Evolutionary conservation across 2,113 vertebrate genomes (phyloP), one percentile per base, ranked within the genome.

Genomic region (Cheirogaleus medius): DNA sequence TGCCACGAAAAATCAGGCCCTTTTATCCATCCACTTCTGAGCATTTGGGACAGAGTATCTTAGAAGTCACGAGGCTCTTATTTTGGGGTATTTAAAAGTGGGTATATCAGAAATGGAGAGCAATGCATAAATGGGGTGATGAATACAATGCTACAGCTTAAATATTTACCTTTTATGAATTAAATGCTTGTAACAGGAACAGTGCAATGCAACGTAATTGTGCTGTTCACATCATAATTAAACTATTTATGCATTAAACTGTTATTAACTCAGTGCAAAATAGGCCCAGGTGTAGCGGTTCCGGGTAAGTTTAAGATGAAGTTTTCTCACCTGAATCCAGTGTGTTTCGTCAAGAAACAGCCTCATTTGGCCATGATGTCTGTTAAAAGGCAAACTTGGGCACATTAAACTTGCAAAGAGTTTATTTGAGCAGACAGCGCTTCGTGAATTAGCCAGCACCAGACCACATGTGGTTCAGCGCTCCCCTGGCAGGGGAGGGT

Each of bases 281-380:
- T 7, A 20, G n/a, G 56, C 2, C 0, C 8, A 11, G n/a, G 49
- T 1, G 0, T 32, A 14, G 34, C 39, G 13, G 37, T 32, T 14
- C 44, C 78, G 32, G 6, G 13, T 21, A 80, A 85, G 32, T 17
- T 71, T 44, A n/a, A 4, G 34, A 37, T 13, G 21, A 34, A 27
- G 17, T 77, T 11, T 17, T 77, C 68, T 88, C 37, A 37, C 34
- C 4, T 82, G 90, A 88, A n/a, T 52, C 8, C 9, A 4, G 2
- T 42, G 12, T 5, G 44, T 80, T 86, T 63, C 11, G 13, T 85
- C 0, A 0, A 47, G 39, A 12, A 64, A 73, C 15, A 42, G 39
- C 3, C 34, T 49, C 56, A 74, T 13, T 20, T 18, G 5, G 4
- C 17, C 0, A 13, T 3, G n/a, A 44, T 20, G 6, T 63, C 56